Conservation (phyloP, 2,888 invertebrate species). For the Eupithecia pulchellata region DNA sequence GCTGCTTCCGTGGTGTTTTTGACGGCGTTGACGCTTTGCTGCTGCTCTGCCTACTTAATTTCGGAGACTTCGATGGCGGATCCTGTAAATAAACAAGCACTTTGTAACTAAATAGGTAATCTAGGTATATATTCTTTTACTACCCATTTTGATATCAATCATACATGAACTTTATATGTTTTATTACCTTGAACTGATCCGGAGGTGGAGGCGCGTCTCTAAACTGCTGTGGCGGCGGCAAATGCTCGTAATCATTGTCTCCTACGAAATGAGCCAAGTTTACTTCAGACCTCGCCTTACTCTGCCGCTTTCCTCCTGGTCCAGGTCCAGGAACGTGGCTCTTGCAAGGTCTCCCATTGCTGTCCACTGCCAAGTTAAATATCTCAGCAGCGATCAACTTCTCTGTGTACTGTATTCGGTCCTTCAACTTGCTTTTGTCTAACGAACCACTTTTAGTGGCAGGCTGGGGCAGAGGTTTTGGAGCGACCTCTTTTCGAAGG, state of each 20-base stretch:
- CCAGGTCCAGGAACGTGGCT: constrained; percentile 59
- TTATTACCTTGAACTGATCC: constrained; percentile 88
- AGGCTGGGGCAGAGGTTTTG: constrained; percentile 58
- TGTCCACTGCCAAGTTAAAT: constrained; percentile 74
- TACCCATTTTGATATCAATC: no score
- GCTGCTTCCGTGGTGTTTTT: constrained; percentile 70
- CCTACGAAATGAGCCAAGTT: constrained; percentile 83
- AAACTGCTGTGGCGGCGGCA: constrained; percentile 94
- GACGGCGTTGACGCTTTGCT: constrained; percentile 81
- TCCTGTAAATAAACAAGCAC: constrained; percentile 58
- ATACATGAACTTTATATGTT: background rate
- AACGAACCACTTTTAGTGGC: constrained; percentile 50
- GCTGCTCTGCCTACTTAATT: constrained; percentile 76
- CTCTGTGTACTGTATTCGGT: constrained; percentile 81
- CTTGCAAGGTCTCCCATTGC: constrained; percentile 60
- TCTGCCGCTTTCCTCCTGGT: constrained; percentile 66
- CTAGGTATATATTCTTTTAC: no score
- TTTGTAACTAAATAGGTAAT: background rate
- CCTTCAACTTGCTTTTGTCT: constrained; percentile 72
- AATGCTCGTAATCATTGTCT: constrained; percentile 88
- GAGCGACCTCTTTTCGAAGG: constrained; percentile 79
- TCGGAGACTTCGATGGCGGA: constrained; percentile 77
- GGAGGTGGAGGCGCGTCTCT: constrained; percentile 92
- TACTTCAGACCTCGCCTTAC: constrained; percentile 86
- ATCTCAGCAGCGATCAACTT: constrained; percentile 81